Base-by-base conservation (phyloP, 23 tunicate species). In the Trididemnum clinides region DNA sequence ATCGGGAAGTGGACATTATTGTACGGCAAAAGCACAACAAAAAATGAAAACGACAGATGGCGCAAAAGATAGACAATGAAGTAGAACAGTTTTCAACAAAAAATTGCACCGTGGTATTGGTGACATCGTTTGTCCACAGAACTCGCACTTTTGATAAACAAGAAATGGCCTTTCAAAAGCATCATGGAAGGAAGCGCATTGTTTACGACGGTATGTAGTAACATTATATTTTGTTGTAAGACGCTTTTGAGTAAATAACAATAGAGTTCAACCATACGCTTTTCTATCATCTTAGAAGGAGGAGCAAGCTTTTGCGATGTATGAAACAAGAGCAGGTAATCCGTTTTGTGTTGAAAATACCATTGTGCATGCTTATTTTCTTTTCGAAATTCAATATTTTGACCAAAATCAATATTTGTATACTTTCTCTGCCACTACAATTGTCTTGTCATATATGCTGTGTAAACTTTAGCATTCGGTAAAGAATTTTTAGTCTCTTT, bases 191-290 rank as follows among this genome's bases (percentile, higher is more conserved):
- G 35, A 79, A 59, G 66, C 80, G 91, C 29, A 87, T 87, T 87
- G 91, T 87, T 87, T 87, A 87, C 86, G 91, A 87, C 66, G 91
- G 91, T 87, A 87, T 80, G 85, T 87, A 87, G 91, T 87, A 87
- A 87, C 85, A 80, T 51, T 84, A 87, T 87, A 80, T 50, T 37
- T 35, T 28, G 64, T 87, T 85, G 66, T 49, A 50, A 71, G 34
- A 18, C 19, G 81, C 81, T 51, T 84, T 71, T 80, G 32, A 26
- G 80, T 70, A 66, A 87, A 81, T 87, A 87, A 87, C 91, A 87
- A 87, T 65, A 80, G 91, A 66, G n/a, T 71, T 35, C 32, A 83
- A 70, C 50, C 80, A 83, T 49, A 70, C 44, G 66, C 39, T 70
- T 31, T 83, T 50, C 27, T 50, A 28, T 39, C 23, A 6, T 28